A percentile compares a stretch with the other conserved stretches of the same genome.
These are phyloP conservation scores for Brachypterus glaber DNA, from an alignment of 2,888 invertebrate genomes.

Conservation along the genomic window DNA sequence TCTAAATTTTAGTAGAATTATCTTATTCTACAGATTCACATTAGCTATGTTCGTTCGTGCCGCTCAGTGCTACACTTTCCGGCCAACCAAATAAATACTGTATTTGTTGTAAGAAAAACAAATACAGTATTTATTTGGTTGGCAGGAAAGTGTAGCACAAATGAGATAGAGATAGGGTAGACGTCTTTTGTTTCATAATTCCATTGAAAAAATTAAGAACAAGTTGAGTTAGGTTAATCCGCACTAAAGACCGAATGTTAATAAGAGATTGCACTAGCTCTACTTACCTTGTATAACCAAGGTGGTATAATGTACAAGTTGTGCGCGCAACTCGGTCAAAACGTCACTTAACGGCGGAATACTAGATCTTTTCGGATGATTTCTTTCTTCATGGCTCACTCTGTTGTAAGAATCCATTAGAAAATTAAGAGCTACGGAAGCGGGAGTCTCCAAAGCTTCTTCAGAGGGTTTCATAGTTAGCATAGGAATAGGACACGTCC, in stretches of 20 bases:
- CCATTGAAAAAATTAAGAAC: neutral
- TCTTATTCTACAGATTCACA: too few relatives aligned
- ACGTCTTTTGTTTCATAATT: too few relatives aligned
- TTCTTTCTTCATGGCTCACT: constrained; percentile 63
- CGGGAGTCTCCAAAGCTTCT: constrained; percentile 6
- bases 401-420: constrained; percentile 59
- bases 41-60: too few relatives aligned
- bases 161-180: too few relatives aligned
- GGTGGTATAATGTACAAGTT: constrained; percentile 48
- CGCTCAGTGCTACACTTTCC: too few relatives aligned
- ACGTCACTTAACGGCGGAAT: constrained; percentile 63
- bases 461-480: constrained; percentile 27
- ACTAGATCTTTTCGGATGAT: constrained; percentile 66
- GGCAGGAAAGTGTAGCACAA: too few relatives aligned
- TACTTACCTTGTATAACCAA: constrained; percentile 47
- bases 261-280: constrained; percentile 26
- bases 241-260: neutral
- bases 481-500: constrained; percentile 31
- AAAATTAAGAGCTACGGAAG: constrained; percentile 37
- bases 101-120: too few relatives aligned
- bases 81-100: too few relatives aligned
- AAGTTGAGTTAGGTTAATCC: neutral
- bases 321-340: constrained; percentile 47
- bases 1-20: too few relatives aligned
- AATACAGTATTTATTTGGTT: too few relatives aligned